Percentiles rank a stretch among this genome's conserved stretches.
Evolutionary conservation across 2,113 vertebrate genomes (phyloP).

Genomic region (Herpetotheres cachinnans): DNA sequence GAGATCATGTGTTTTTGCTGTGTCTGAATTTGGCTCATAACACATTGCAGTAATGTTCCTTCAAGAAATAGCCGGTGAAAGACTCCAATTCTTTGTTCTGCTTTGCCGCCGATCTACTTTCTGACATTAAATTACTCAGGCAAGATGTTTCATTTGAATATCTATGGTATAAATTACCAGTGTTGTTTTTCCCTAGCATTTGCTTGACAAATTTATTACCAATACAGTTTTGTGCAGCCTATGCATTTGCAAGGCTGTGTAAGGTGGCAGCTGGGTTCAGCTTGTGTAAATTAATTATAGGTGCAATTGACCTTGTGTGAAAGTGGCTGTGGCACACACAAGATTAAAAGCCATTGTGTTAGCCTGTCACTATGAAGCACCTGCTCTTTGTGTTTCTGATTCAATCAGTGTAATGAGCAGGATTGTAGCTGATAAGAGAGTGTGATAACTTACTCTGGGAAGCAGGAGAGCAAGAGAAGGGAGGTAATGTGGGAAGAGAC

Average conservation of each 20-base stretch:
- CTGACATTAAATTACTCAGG: slow-evolving; percentile 7
- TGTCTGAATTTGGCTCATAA: background rate
- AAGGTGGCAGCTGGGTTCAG: slow-evolving; percentile 4
- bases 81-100: background rate
- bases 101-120: background rate
- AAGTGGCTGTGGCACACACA: background rate
- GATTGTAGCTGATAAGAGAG: background rate
- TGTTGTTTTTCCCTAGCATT: slow-evolving; percentile 32
- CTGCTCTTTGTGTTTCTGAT: background rate
- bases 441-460: background rate
- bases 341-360: background rate
- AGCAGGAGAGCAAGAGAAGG: background rate
- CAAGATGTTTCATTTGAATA: slow-evolving; percentile 45
- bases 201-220: slow-evolving; percentile 56
- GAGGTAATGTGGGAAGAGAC: background rate
- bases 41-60: background rate
- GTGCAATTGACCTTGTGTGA: background rate
- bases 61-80: background rate
- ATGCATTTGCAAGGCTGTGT: background rate
- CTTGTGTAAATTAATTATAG: slow-evolving; percentile 39
- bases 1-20: background rate
- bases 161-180: slow-evolving; percentile 42
- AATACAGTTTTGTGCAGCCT: background rate
- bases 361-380: background rate
- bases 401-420: background rate